A percentile compares a stretch with the other conserved stretches of the same genome.
Conservation (phyloP, 2,797 vertebrate species). For the Macrochelys suwanniensis region DNA sequence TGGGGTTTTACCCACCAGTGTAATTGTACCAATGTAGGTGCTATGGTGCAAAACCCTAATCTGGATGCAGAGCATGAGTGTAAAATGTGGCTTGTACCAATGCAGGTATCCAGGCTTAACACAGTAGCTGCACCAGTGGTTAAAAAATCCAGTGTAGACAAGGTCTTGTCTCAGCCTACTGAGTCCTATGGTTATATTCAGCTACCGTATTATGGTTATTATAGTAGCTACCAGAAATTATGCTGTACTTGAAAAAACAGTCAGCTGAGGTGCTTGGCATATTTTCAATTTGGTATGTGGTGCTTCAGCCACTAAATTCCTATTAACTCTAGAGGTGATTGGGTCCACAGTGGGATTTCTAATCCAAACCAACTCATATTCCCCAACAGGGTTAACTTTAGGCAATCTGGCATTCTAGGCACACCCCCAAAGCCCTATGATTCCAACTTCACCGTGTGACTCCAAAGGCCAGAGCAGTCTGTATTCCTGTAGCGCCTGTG, state of each 20-base stretch:
- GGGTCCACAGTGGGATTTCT: neutral
- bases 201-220: neutral
- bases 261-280: neutral
- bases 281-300: neutral
- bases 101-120: neutral
- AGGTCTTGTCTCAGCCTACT: neutral
- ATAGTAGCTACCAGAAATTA: too few relatives aligned
- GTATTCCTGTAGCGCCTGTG: neutral
- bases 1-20: neutral
- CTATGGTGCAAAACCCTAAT: neutral
- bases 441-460: neutral
- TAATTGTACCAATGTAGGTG: neutral
- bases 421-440: neutral
- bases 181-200: neutral
- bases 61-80: neutral
- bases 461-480: neutral
- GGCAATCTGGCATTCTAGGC: neutral
- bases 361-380: neutral
- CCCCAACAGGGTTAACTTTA: neutral
- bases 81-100: neutral
- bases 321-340: neutral
- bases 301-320: neutral
- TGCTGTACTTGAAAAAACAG: too few relatives aligned
- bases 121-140: neutral
- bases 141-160: too few relatives aligned